These are phyloP conservation scores for Ciconia nigra DNA, from an alignment of 2,797 vertebrate genomes.

Conservation along the genomic window DNA sequence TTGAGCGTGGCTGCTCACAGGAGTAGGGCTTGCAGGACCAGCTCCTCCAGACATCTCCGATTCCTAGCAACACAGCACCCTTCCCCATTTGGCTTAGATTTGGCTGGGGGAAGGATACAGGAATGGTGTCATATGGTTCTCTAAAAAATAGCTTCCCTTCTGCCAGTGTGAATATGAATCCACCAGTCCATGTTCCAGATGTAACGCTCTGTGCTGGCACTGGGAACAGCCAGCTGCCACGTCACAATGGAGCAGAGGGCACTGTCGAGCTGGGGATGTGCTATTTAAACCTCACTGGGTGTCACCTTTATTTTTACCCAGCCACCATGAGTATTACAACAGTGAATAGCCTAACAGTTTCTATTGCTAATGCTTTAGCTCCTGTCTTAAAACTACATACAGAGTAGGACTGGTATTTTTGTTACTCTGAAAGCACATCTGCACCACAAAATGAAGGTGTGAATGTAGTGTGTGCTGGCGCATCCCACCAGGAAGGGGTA, in stretches of 20 bases:
- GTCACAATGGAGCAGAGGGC: not conserved
- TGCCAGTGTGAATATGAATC: not conserved
- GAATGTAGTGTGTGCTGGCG: not conserved
- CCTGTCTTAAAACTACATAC: not conserved
- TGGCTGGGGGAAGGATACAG: not conserved
- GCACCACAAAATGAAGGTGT: not conserved
- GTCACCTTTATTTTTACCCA: not conserved
- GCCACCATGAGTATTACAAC: not conserved
- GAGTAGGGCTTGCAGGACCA: not conserved
- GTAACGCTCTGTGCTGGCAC: not conserved
- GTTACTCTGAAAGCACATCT: not conserved
- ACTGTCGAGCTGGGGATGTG: not conserved
- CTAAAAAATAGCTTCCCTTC: not conserved
- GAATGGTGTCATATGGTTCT: not conserved
- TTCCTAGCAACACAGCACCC: not conserved
- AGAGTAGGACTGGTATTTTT: not conserved
- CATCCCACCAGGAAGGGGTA: not conserved
- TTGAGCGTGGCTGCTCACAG: not conserved
- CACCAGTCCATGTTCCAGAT: not conserved
- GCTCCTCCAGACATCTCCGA: not conserved
- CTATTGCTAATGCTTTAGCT: not conserved
- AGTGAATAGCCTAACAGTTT: not conserved
- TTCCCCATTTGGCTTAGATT: not conserved
- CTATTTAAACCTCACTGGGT: not conserved
- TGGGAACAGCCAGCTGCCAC: not conserved